Base-by-base conservation (phyloP, 2,888 invertebrate species). In the Drosophila koepferae region DNA sequence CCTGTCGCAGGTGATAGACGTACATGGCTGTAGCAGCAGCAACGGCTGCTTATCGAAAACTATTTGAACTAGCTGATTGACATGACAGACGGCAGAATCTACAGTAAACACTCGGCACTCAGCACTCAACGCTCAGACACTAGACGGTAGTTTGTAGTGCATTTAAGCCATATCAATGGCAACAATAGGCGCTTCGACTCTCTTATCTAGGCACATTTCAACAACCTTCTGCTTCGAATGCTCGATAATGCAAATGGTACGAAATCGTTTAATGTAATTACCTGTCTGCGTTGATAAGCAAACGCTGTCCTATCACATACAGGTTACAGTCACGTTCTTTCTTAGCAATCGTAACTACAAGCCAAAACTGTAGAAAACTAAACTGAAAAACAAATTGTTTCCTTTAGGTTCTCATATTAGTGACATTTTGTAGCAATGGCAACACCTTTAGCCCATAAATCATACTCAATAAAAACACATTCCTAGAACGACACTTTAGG, bases 1-100 rank as follows among this genome's bases (percentile, higher is more conserved):
- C 58, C 36, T 55, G 54, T 46, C 59, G 90, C 90, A 90, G 90
- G 90, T 90, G 90, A 84, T 87, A 80, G 75, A 79, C 81, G 84
- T 87, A 80, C 23, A 23, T 23, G 23, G 75, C 75, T 77, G 82
- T 73, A 68, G 62, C 51, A 28, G 48, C 36, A 54, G 59, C 46
- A 64, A 68, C 80, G 76, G 78, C 86, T 85, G 83, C 85, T 87
- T 87, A 87, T 89, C 86, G 80, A 70, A 36, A 38, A 18, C 56
- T 81, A 63, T 88, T 88, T 80, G 74, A 63, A 64, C 64, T 64
- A 48, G 51, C 63, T 73, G 76, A 84, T 76, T 79, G 75, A 77
- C 63, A 64, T 62, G 77, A 49, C 71, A 77, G 71, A 75, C 79
- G 63, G 63, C n/a, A 51, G 61, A 56, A 40, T n/a, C 44, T 38